Evolutionary conservation across 1,140 invertebrate species (phyloP).

Genomic region (Parasteatoda tepidariorum): DNA sequence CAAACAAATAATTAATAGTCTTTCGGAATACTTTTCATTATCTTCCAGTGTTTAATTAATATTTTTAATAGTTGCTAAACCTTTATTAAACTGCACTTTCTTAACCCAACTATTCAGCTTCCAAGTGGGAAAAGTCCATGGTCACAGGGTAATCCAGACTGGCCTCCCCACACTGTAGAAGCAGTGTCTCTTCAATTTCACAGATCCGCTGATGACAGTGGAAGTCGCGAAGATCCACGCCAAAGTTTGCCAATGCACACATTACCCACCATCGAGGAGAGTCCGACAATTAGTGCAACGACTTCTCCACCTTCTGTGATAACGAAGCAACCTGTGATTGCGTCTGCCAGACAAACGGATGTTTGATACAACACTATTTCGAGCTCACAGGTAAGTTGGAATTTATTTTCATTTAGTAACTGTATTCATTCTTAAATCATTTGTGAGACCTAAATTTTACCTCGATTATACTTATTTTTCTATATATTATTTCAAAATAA

Average conservation of each 20-base stretch:
- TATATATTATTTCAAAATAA: no score
- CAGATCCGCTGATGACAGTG: conserved; percentile 33
- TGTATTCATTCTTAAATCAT: no score
- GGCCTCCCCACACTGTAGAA: conserved; percentile 31
- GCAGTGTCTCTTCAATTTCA: conserved; percentile 36
- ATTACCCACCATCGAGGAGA: conserved; percentile 42
- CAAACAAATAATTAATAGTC: no score
- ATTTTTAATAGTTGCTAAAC: no score
- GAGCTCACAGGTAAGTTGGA: no score
- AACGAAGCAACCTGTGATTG: conserved; percentile 26
- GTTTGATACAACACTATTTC: conserved; percentile 41
- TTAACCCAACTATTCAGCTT: no score
- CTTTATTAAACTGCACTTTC: no score
- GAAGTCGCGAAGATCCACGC: not conserved
- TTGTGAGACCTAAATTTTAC: no score
- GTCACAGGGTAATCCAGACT: conserved; percentile 1
- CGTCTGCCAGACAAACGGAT: conserved; percentile 32
- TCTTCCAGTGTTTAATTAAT: no score
- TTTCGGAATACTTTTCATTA: no score
- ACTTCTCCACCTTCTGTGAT: conserved; percentile 39
- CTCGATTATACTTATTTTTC: no score
- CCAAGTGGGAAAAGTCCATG: not conserved
- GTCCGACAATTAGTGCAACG: not conserved
- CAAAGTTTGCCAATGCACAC: conserved; percentile 23
- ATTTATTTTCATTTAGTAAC: no score